Conservation (phyloP, 2,113 vertebrate genomes). For the Neopipo cinnamomea region DNA sequence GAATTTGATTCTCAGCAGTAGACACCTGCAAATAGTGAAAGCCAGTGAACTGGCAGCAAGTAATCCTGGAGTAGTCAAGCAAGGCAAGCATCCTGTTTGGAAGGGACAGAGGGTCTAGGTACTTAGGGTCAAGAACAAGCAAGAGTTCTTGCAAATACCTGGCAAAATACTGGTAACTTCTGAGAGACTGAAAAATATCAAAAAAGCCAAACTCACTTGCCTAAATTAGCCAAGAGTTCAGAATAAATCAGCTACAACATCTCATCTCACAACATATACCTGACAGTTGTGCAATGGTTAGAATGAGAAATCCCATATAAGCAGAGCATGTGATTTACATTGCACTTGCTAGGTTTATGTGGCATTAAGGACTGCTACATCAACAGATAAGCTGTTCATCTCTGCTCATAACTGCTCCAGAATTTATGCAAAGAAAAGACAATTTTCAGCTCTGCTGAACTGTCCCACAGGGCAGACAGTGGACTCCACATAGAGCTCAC, state of each 20-base stretch:
- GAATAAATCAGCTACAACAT: background rate
- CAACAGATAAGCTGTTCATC: background rate
- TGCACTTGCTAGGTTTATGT: background rate
- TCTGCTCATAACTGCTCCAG: background rate
- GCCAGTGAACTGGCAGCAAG: background rate
- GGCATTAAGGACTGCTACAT: background rate
- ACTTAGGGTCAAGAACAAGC: background rate
- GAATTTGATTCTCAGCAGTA: background rate
- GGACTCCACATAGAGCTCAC: background rate
- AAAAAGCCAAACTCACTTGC: background rate
- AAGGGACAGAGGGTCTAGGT: background rate
- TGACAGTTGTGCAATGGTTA: background rate
- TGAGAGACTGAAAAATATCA: background rate
- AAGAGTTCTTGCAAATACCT: background rate
- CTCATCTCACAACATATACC: background rate
- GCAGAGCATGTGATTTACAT: background rate
- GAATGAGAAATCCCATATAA: background rate
- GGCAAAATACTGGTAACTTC: background rate
- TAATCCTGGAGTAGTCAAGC: background rate
- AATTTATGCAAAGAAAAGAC: background rate
- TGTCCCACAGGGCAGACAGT: background rate
- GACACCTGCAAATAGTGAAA: background rate
- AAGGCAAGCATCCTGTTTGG: background rate
- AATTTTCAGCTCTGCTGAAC: background rate
- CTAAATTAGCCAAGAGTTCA: background rate